A percentile compares a stretch with the other conserved stretches of the same genome.
Conservation (phyloP, 2,113 vertebrate genomes). For the Zootoca vivipara region DNA sequence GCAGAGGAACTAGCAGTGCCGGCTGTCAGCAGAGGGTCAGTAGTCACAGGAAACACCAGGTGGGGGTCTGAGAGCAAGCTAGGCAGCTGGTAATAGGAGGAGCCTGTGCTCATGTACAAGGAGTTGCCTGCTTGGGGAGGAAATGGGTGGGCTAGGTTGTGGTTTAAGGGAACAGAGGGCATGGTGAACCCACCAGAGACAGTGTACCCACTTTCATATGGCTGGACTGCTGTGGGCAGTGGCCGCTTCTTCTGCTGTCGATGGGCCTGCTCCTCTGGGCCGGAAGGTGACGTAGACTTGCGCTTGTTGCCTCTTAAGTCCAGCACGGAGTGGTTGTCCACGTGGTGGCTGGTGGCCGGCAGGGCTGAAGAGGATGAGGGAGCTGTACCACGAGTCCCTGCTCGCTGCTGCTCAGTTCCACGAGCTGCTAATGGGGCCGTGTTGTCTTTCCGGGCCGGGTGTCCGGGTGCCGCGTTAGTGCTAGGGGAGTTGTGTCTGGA, state of each 20-base stretch:
- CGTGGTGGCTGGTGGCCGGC: constrained; percentile 71
- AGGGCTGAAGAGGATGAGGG: constrained; percentile 64
- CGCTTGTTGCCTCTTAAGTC: constrained; percentile 88
- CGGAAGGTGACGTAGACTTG: constrained; percentile 76
- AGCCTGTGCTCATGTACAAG: constrained; percentile 85
- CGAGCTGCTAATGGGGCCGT: constrained; percentile 56
- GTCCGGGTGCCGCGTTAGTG: constrained; percentile 52
- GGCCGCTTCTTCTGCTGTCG: constrained; percentile 81
- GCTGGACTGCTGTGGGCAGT: constrained; percentile 75
- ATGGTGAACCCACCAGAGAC: constrained; percentile 84
- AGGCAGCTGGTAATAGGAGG: constrained; percentile 90
- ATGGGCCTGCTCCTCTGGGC: constrained; percentile 76
- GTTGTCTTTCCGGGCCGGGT: constrained; percentile 57
- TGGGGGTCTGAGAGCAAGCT: constrained; percentile 92
- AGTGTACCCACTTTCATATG: constrained; percentile 84
- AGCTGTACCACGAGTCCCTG: constrained; percentile 73
- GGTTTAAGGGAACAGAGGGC: constrained; percentile 89
- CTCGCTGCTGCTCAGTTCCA: constrained; percentile 74
- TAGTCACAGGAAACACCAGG: constrained; percentile 90
- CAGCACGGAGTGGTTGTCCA: constrained; percentile 72
- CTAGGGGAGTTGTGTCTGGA: constrained; percentile 73
- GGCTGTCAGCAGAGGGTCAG: constrained; percentile 84
- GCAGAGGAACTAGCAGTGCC: constrained; percentile 85
- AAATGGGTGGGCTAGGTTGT: constrained; percentile 83
- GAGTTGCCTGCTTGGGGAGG: constrained; percentile 88